A percentile compares a stretch with the other conserved stretches of the same genome.
phyloP scores from a whole-genome alignment of 2,888 invertebrate genomes.

The Hartigia nigra region DNA sequence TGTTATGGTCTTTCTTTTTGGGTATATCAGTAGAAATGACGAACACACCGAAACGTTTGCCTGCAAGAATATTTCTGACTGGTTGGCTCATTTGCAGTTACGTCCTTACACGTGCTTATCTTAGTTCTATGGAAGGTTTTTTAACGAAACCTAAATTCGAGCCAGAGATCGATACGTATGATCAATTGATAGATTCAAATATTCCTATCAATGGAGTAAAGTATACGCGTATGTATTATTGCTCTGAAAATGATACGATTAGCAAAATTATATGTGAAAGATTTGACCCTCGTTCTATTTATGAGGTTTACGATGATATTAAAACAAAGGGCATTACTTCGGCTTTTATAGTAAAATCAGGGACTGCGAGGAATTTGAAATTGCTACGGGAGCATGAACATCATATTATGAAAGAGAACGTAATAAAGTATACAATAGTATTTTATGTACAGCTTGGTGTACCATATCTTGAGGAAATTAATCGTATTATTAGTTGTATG shows the following conservation, averaged over 20 bases:
- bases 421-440: conserved; percentile 8
- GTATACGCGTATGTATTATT: not conserved
- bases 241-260: not conserved
- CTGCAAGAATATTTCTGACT: conserved; percentile 3
- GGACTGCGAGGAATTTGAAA: conserved; percentile 1
- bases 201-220: conserved; percentile 1
- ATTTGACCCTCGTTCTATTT: not conserved
- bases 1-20: conserved; percentile 8
- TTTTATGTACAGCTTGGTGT: conserved; percentile 4
- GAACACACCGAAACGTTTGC: not conserved
- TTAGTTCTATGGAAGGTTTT: conserved; percentile 9
- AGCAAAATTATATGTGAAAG: conserved; percentile 4
- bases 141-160: conserved; percentile 8
- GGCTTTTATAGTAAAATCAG: conserved; percentile 4
- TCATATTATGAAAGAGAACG: conserved; percentile 8
- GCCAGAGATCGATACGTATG: conserved; percentile 5
- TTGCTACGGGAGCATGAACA: conserved; percentile 4
- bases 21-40: conserved; percentile 9
- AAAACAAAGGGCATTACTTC: not conserved
- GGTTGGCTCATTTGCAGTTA: conserved; percentile 18
- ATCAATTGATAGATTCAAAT: conserved; percentile 4
- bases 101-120: conserved; percentile 8
- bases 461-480: conserved; percentile 11
- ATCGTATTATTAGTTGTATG: not conserved
- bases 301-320: conserved; percentile 3